These are phyloP conservation scores for Coptodon rendalli DNA, from an alignment of 2,113 vertebrate genomes.

Conservation along the genomic window DNA sequence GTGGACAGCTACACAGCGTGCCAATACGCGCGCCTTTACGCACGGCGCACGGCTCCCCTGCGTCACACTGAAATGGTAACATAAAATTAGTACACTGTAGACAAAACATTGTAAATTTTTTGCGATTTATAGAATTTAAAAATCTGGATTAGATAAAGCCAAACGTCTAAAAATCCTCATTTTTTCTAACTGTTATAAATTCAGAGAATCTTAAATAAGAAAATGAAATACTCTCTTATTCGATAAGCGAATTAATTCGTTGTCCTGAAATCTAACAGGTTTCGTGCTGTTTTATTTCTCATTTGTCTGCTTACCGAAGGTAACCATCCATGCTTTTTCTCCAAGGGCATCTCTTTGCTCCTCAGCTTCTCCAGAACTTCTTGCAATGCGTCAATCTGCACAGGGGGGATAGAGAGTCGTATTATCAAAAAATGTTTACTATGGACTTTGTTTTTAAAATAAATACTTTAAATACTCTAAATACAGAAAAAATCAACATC, in stretches of 20 bases:
- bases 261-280: background rate
- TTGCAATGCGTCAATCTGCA: conserved; percentile 73
- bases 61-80: conserved; percentile 66
- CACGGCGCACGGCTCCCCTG: conserved; percentile 74
- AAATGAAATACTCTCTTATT: background rate
- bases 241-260: background rate
- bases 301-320: conserved; percentile 64
- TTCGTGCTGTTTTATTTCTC: background rate
- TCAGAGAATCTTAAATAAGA: background rate
- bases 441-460: background rate
- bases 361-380: conserved; percentile 74
- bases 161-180: background rate
- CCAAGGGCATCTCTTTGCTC: conserved; percentile 63
- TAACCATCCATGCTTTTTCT: conserved; percentile 78
- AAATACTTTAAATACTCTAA: background rate
- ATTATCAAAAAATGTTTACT: background rate
- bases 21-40: conserved; percentile 78
- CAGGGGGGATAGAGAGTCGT: background rate
- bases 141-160: background rate
- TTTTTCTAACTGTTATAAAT: background rate
- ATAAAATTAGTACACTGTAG: background rate
- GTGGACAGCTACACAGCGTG: conserved; percentile 77
- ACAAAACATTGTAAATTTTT: background rate
- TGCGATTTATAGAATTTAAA: rapidly evolving
- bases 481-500: background rate